phyloP scores from a whole-genome alignment of 2,797 vertebrate species.

The Megaceryle alcyon region DNA sequence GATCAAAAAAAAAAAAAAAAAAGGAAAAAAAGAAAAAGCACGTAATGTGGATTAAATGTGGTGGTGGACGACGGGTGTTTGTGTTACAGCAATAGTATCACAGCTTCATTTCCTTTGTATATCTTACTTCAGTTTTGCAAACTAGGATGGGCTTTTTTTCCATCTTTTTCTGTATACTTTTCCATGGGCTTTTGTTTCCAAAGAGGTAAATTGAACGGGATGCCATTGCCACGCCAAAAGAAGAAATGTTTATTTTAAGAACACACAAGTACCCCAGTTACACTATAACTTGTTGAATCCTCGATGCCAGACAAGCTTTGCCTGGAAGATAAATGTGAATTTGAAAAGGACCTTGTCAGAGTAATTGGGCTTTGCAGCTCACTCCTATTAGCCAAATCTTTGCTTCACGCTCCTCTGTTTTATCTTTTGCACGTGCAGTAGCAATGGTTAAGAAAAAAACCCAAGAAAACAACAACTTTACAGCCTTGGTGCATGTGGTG shows the following conservation, averaged over 20 bases:
- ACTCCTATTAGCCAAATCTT: background rate
- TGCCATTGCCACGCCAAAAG: constrained; percentile 58
- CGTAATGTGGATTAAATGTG: constrained; percentile 62
- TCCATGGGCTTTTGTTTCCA: constrained; percentile 67
- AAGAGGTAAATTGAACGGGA: constrained; percentile 59
- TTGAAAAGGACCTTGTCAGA: constrained; percentile 31
- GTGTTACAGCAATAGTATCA: constrained; percentile 57
- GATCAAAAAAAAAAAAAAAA: constrained; percentile 4
- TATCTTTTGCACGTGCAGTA: background rate
- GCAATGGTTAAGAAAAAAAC: background rate
- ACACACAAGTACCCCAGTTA: constrained; percentile 41
- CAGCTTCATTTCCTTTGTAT: constrained; percentile 77
- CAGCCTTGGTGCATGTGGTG: background rate
- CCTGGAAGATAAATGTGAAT: constrained; percentile 60
- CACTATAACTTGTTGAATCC: constrained; percentile 64
- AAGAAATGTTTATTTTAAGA: constrained; percentile 76
- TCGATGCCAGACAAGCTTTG: constrained; percentile 52
- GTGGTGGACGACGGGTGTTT: constrained; percentile 38
- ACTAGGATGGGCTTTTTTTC: constrained; percentile 37
- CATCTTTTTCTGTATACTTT: constrained; percentile 69
- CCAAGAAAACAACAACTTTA: background rate
- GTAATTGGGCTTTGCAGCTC: background rate
- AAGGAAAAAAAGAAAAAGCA: constrained; percentile 7
- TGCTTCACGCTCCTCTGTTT: background rate
- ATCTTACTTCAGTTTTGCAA: constrained; percentile 59